Percentiles rank a stretch among this genome's conserved stretches.
Conservation (phyloP, 2,888 invertebrate genomes). For the Anthophora plumipes region DNA sequence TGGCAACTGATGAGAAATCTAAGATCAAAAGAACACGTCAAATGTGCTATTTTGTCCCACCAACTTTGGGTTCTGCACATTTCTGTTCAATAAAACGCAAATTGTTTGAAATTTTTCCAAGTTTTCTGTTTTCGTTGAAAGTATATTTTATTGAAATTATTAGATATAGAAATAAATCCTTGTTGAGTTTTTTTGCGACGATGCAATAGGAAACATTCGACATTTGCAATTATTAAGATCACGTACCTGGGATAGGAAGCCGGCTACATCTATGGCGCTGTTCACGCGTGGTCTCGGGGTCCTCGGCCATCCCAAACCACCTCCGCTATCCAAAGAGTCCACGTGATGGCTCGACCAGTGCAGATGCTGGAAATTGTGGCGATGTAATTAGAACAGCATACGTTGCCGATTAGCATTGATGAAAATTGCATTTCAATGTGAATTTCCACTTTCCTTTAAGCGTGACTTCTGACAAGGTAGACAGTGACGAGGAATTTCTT, state of each 20-base stretch:
- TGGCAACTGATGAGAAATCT: no score
- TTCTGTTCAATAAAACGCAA: no score
- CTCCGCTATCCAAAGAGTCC: constrained; percentile 83
- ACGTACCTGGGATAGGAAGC: constrained; percentile 89
- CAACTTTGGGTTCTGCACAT: no score
- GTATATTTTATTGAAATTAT: no score
- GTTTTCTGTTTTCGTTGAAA: no score
- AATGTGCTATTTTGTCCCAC: no score
- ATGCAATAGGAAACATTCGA: no score
- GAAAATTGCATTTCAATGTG: constrained; percentile 32
- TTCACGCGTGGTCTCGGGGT: constrained; percentile 91
- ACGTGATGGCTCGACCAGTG: constrained; percentile 87
- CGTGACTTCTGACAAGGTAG: constrained; percentile 29
- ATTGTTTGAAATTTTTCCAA: no score
- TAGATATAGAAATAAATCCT: no score
- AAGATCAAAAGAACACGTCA: no score
- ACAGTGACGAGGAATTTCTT: constrained; percentile 15
- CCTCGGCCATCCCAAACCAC: constrained; percentile 87
- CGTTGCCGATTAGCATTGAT: background rate
- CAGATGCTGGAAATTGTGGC: constrained; percentile 87
- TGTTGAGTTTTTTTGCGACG: no score
- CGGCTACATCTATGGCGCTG: constrained; percentile 92
- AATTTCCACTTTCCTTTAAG: constrained; percentile 16
- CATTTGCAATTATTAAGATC: constrained; percentile 53
- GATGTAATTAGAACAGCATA: constrained; percentile 38